These are phyloP conservation scores for Percopsis omiscomaycus DNA, from an alignment of 2,797 vertebrate genomes.

Conservation along the genomic window DNA sequence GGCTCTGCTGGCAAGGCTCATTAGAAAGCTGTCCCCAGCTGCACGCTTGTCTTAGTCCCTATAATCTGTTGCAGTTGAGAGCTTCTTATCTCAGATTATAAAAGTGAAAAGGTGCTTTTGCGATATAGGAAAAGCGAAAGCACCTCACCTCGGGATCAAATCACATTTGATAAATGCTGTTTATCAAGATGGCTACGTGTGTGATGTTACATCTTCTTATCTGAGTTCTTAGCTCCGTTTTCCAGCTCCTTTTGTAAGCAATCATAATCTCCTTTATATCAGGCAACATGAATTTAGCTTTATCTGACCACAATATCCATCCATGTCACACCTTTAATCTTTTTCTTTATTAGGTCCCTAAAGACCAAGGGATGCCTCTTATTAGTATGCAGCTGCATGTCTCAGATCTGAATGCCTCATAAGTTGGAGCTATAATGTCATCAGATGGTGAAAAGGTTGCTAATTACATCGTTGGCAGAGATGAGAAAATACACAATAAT, in stretches of 20 bases:
- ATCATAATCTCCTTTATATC: slow-evolving; percentile 35
- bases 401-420: slow-evolving; percentile 39
- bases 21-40: slow-evolving; percentile 48
- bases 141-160: slow-evolving; percentile 48
- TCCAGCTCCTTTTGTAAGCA: slow-evolving; percentile 48
- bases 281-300: slow-evolving; percentile 29
- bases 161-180: slow-evolving; percentile 51
- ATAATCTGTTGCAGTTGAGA: slow-evolving; percentile 67
- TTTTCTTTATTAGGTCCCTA: slow-evolving; percentile 30
- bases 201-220: slow-evolving; percentile 60
- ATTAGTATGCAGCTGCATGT: slow-evolving; percentile 36
- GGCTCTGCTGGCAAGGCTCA: slow-evolving; percentile 53
- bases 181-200: slow-evolving; percentile 29
- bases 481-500: slow-evolving; percentile 38
- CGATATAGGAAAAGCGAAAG: slow-evolving; percentile 51
- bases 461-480: slow-evolving; percentile 55
- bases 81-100: slow-evolving; percentile 73
- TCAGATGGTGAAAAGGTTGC: slow-evolving; percentile 41
- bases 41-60: slow-evolving; percentile 49
- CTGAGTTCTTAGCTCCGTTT: slow-evolving; percentile 49
- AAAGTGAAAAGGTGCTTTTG: slow-evolving; percentile 49
- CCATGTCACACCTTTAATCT: slow-evolving; percentile 36
- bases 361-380: slow-evolving; percentile 41
- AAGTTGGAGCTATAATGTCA: slow-evolving; percentile 46
- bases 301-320: slow-evolving; percentile 29